Evolutionary conservation across 2,797 vertebrate genomes (phyloP), one percentile per base, ranked within the genome.

Genomic region (Pachyuromys duprasi): DNA sequence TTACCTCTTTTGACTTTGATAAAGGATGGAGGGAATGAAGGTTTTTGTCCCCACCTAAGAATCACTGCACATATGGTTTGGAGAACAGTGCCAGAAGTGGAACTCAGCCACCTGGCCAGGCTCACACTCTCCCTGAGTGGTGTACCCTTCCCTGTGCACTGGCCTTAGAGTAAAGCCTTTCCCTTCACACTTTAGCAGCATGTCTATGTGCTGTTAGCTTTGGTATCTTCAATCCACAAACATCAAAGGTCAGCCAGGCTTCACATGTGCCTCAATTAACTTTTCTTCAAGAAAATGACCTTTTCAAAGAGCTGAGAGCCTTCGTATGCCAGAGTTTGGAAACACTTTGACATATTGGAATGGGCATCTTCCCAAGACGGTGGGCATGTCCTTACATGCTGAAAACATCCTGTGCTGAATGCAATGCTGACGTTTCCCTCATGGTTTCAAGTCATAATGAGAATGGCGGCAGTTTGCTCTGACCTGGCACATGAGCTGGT

Each of bases 171-270:
- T 74, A 55, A 92, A 69, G 36, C 26, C 4, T 72, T 95, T 95
- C 57, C 12, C 22, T 63, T 75, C 45, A 88, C 14, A 80, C 80
- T 55, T 86, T 80, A 92, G 84, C 36, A 78, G 79, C 86, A 33
- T 72, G 18, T 63, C 62, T 90, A 36, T 39, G 5, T 87, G 9
- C 57, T 45, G 8, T 79, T 55, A 92, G n/a, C 49, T 78, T 96
- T 95, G 39, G 28, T 83, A 80, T 87, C 74, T 88, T 90, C 82
- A 89, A 75, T 89, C 78, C 92, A 22, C 33, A 94, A 88, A 76
- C 17, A 86, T 78, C 72, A 72, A 60, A 17, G 14, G 31, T 83
- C 42, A 92, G 24, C 17, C 22, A 39, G 86, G 86, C 60, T 76
- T 94, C 80, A 86, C 11, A 74, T 80, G 93, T 76, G 33, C 67